Base-by-base conservation (phyloP, 2,888 invertebrate genomes). In the Mellilla xanthometata region DNA sequence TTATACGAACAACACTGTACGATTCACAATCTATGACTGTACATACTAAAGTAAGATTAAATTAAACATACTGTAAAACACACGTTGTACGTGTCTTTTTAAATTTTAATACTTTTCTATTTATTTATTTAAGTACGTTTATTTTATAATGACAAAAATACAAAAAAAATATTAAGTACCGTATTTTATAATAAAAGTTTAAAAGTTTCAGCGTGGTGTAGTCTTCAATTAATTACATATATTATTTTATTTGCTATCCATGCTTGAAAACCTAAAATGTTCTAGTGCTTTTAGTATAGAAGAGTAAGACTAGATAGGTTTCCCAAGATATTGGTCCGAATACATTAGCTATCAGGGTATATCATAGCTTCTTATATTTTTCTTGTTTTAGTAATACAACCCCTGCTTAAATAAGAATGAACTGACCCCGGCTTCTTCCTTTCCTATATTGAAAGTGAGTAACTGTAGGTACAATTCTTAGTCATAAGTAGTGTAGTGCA, bases 121-220 rank as follows among this genome's bases (percentile, higher is more conserved):
- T 77, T 81, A 77, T 79, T 77, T 81, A 77, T 82, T 50, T 83
- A 87, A 86, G 84, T 86, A 81, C 80, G 73, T 85, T 85, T 85
- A 86, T 88, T n/a, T 86, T 86, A 87, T 87, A 85, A 83, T 82
- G 71, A 84, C 77, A 76, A 81, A 81, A 81, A 78, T 74, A 80
- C 69, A 79, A 79, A 76, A 79, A 76, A 68, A 79, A 76, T 26
- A 26, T 26, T 26, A 19, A 19, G 15, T 19, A 73, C 84, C 80
- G 81, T 76, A 86, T 89, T 89, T 88, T 87, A 83, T 85, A 89
- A 89, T 88, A 88, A 89, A 89, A 71, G 75, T 65, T 80, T 87
- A 75, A 84, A 84, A 74, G 68, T 70, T 80, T 72, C 62, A 64
- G 68, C 63, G 58, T 79, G 72, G 76, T 83, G 67, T 79, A 81